These are phyloP conservation scores for Xiphophorus couchianus DNA, from an alignment of 2,113 vertebrate species.

Conservation along the genomic window DNA sequence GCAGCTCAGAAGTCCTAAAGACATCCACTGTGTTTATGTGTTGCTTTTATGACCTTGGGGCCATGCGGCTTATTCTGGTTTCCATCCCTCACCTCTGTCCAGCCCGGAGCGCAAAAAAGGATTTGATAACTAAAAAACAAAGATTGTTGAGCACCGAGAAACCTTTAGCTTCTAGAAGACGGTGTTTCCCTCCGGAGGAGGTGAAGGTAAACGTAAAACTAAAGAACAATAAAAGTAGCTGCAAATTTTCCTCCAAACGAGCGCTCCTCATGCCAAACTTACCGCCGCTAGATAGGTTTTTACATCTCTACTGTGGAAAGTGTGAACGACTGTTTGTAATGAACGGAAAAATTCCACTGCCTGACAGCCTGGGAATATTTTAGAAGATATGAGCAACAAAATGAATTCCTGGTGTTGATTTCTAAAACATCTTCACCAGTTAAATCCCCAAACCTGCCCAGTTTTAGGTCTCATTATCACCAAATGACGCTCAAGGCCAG, in stretches of 20 bases:
- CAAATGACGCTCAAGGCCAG: slow-evolving; percentile 31
- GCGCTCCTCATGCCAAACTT: too few relatives aligned
- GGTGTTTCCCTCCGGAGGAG: background rate
- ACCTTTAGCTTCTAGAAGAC: background rate
- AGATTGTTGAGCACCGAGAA: background rate
- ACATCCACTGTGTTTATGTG: background rate
- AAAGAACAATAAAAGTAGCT: background rate
- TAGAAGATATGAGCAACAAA: background rate
- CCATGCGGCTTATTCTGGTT: background rate
- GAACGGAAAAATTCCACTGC: background rate
- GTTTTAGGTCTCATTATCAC: slow-evolving; percentile 13
- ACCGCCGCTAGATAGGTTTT: background rate
- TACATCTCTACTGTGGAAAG: background rate
- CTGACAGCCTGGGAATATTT: background rate
- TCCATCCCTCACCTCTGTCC: background rate
- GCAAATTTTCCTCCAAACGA: background rate
- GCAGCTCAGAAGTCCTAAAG: background rate
- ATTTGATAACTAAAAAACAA: background rate
- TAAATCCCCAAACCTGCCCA: slow-evolving; percentile 1
- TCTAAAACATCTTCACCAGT: background rate
- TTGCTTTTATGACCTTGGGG: background rate
- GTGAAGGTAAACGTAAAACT: background rate
- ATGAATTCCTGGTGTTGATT: background rate
- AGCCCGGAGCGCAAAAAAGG: background rate
- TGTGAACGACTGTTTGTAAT: background rate